A percentile compares a stretch with the other conserved stretches of the same genome.
Conservation (phyloP, 1,140 invertebrate species). For the Cheumatopsyche charites region DNA sequence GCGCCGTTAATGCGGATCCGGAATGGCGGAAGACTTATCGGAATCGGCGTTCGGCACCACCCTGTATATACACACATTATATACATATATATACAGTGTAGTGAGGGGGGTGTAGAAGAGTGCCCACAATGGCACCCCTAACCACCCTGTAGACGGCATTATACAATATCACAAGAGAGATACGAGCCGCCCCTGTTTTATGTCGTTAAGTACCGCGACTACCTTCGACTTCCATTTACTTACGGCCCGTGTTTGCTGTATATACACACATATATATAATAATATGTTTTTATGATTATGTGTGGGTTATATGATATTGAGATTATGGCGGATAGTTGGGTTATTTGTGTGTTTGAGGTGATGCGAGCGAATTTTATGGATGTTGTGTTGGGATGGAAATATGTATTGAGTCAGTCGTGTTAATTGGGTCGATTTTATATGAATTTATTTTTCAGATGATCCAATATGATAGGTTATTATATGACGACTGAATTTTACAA, state of each 20-base stretch:
- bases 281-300: no score
- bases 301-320: no score
- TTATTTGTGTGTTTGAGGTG: no score
- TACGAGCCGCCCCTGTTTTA: slow-evolving; percentile 23
- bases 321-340: no score
- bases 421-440: no score
- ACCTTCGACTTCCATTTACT: slow-evolving; percentile 37
- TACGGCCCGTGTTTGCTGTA: neutral
- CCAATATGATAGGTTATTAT: no score
- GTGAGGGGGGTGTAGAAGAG: neutral
- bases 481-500: no score
- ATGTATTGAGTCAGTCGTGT: no score
- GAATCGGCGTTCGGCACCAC: slow-evolving; percentile 40
- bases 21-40: slow-evolving; percentile 35
- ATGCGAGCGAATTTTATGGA: no score
- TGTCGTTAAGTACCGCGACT: slow-evolving; percentile 17
- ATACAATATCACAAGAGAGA: neutral
- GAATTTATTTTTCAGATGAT: no score
- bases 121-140: slow-evolving; percentile 24
- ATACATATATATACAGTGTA: neutral
- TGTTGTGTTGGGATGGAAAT: no score
- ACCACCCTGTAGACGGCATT: neutral
- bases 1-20: slow-evolving; percentile 12
- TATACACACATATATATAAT: slow-evolving; percentile 24
- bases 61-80: no score